Percentiles rank a stretch among this genome's conserved stretches.
phyloP scores from a whole-genome alignment of 2,888 invertebrate species.

The Rhagonycha lutea region DNA sequence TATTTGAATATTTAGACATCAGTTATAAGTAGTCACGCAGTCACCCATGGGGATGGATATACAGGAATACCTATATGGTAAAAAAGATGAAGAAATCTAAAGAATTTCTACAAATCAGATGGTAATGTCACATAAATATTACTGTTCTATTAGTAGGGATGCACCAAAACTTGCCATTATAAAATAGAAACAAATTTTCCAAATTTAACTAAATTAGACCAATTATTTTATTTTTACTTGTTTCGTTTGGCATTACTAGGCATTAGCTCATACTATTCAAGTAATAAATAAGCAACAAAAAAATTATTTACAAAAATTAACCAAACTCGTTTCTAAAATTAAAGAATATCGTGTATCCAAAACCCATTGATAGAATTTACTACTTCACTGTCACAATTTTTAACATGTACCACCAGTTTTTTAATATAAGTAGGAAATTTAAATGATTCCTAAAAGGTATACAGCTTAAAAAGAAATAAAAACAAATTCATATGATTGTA shows the following conservation, averaged over 20 bases:
- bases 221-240: constrained; percentile 7
- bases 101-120: constrained; percentile 49
- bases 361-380: constrained; percentile 25
- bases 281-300: constrained; percentile 18
- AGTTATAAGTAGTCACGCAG: constrained; percentile 28
- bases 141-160: constrained; percentile 36
- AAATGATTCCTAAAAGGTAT: background rate
- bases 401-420: constrained; percentile 13
- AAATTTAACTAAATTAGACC: constrained; percentile 8
- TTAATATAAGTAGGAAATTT: background rate
- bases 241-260: constrained; percentile 1
- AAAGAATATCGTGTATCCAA: constrained; percentile 24
- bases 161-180: constrained; percentile 17
- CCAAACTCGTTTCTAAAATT: constrained; percentile 27
- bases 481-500: background rate
- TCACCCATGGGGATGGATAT: constrained; percentile 10
- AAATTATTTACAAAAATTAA: constrained; percentile 21
- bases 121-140: constrained; percentile 47
- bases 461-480: background rate
- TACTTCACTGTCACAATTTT: constrained; percentile 25
- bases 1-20: constrained; percentile 44
- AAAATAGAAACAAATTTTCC: constrained; percentile 22
- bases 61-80: constrained; percentile 26
- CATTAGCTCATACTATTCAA: background rate
- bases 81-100: constrained; percentile 39